phyloP scores from a whole-genome alignment of 2,888 invertebrate species.

The Psylliodes chrysocephalus region DNA sequence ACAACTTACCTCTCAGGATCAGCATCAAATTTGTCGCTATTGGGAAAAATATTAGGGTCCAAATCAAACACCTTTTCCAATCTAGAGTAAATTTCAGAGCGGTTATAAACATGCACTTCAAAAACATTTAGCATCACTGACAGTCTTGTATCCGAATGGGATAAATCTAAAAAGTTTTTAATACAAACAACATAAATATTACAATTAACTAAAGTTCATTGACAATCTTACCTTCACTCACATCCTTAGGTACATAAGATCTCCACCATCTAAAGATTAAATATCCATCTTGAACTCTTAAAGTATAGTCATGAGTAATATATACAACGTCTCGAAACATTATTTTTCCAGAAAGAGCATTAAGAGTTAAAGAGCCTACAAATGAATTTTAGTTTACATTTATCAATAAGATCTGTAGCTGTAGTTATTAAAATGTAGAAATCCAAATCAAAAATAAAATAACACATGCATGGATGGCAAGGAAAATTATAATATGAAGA shows the following conservation, averaged over 20 bases:
- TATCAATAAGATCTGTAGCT: too few relatives aligned
- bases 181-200: neutral
- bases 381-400: too few relatives aligned
- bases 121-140: constrained; percentile 93
- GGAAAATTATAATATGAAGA: too few relatives aligned
- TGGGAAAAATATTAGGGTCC: constrained; percentile 80
- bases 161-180: constrained; percentile 75
- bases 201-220: neutral
- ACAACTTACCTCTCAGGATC: constrained; percentile 50
- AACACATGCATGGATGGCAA: too few relatives aligned
- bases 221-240: constrained; percentile 85
- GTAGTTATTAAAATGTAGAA: too few relatives aligned
- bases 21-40: constrained; percentile 54
- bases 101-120: constrained; percentile 94
- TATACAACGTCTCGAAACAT: constrained; percentile 97
- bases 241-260: constrained; percentile 93
- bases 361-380: constrained; percentile 91
- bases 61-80: constrained; percentile 90
- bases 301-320: constrained; percentile 91
- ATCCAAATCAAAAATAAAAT: too few relatives aligned
- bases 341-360: constrained; percentile 96
- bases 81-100: constrained; percentile 86
- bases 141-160: constrained; percentile 92
- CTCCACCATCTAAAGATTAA: constrained; percentile 98
- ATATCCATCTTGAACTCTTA: constrained; percentile 96